phyloP scores from a whole-genome alignment of 2,888 invertebrate species.

The Octodonta nipae region DNA sequence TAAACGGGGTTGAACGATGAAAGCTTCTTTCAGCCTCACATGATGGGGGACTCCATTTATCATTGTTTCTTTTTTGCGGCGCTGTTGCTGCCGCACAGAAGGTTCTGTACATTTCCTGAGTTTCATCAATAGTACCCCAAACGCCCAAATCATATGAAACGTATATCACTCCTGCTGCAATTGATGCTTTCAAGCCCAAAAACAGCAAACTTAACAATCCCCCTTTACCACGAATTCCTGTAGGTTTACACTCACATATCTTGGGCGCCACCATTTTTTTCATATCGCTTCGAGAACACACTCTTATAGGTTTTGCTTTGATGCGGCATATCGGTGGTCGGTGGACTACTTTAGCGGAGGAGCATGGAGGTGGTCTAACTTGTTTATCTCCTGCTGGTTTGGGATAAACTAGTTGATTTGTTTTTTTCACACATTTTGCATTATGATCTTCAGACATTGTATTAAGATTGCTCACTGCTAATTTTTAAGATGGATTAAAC shows the following conservation, averaged over 20 bases:
- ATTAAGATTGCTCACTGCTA: too few relatives aligned
- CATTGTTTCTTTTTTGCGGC: conserved; percentile 9
- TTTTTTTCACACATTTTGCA: conserved; percentile 22
- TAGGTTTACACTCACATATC: conserved; percentile 27
- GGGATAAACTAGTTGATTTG: conserved; percentile 21
- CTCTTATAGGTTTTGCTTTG: conserved; percentile 26
- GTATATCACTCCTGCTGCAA: conserved; percentile 32
- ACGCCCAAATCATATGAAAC: conserved; percentile 34
- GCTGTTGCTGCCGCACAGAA: conserved; percentile 17
- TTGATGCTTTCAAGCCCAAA: conserved; percentile 29
- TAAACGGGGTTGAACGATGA: conserved; percentile 12
- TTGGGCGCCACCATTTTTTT: conserved; percentile 27
- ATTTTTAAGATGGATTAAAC: too few relatives aligned
- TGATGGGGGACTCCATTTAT: conserved; percentile 19
- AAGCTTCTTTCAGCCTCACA: conserved; percentile 24
- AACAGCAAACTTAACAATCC: conserved; percentile 12
- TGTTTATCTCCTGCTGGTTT: conserved; percentile 15
- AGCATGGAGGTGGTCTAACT: too few relatives aligned
- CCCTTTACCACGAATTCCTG: conserved; percentile 6
- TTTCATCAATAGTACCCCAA: conserved; percentile 34
- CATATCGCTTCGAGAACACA: conserved; percentile 33
- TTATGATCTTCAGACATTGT: too few relatives aligned
- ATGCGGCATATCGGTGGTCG: conserved; percentile 20
- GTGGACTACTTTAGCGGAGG: too few relatives aligned
- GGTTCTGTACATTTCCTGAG: conserved; percentile 30